A percentile compares a stretch with the other conserved stretches of the same genome.
Evolutionary conservation across 2,888 invertebrate species (phyloP).

Genomic region (Malacosoma neustria): DNA sequence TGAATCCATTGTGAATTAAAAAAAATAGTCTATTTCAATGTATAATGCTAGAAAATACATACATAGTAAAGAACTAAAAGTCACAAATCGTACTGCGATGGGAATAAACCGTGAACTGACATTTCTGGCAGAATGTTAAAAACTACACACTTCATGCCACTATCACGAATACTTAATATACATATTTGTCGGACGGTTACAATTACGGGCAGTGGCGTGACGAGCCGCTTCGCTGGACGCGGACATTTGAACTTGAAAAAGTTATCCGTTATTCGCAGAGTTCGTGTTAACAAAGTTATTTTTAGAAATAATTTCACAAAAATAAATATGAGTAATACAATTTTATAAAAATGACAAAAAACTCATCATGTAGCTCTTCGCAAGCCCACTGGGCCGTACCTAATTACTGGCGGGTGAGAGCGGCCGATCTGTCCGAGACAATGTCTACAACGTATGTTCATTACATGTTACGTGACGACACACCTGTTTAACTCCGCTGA

Average conservation of each 20-base stretch:
- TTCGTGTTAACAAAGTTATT: neutral
- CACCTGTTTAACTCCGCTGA: constrained; percentile 47
- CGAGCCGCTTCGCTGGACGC: constrained; percentile 41
- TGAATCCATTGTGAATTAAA: too few relatives aligned
- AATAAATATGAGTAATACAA: too few relatives aligned
- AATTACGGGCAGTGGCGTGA: constrained; percentile 49
- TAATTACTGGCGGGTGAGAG: constrained; percentile 46
- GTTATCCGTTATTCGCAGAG: neutral
- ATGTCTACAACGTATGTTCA: constrained; percentile 45
- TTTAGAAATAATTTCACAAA: too few relatives aligned
- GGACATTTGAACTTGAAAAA: constrained; percentile 22
- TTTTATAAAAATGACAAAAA: too few relatives aligned
- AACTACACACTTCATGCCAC: constrained; percentile 42
- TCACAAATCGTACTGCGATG: neutral
- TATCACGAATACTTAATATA: constrained; percentile 57
- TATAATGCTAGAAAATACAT: too few relatives aligned
- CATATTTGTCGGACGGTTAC: constrained; percentile 48
- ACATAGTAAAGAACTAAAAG: too few relatives aligned
- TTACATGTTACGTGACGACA: constrained; percentile 44
- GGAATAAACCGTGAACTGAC: constrained; percentile 22
- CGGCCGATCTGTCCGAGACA: constrained; percentile 38
- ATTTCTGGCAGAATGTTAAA: constrained; percentile 40
- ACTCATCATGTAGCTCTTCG: constrained; percentile 10
- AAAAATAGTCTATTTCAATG: too few relatives aligned
- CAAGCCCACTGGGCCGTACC: constrained; percentile 29